These are phyloP conservation scores for Drosophila sordidapex DNA, from an alignment of 2,888 invertebrate genomes.

Conservation along the genomic window DNA sequence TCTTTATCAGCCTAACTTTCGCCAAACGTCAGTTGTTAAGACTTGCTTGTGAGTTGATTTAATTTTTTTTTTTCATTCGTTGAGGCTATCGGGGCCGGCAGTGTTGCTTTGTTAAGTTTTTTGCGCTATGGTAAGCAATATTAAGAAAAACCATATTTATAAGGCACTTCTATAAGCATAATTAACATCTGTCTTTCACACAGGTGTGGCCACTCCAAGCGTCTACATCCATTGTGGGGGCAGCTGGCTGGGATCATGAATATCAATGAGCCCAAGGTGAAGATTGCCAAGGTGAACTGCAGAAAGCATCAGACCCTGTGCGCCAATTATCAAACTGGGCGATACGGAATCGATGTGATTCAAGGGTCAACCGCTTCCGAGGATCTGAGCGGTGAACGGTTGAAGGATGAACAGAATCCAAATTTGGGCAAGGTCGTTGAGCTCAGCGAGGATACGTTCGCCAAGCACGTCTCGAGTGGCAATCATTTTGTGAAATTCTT, in stretches of 20 bases:
- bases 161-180: too few relatives aligned
- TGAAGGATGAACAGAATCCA: conserved; percentile 40
- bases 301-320: conserved; percentile 91
- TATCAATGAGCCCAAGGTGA: conserved; percentile 87
- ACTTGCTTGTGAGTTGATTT: too few relatives aligned
- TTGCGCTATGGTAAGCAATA: too few relatives aligned
- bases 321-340: conserved; percentile 89
- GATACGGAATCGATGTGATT: conserved; percentile 90
- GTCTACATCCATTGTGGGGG: conserved; percentile 91
- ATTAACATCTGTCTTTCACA: not conserved
- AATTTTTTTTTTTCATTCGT: too few relatives aligned
- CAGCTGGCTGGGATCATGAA: conserved; percentile 90
- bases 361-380: conserved; percentile 86
- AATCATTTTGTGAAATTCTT: conserved; percentile 96
- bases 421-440: conserved; percentile 86
- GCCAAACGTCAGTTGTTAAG: too few relatives aligned
- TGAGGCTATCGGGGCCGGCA: too few relatives aligned
- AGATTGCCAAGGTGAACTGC: conserved; percentile 94
- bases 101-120: too few relatives aligned
- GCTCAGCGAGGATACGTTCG: conserved; percentile 91
- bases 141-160: too few relatives aligned
- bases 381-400: conserved; percentile 36
- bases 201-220: conserved; percentile 93
- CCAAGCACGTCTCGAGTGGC: conserved; percentile 89
- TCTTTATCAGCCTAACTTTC: too few relatives aligned